Evolutionary conservation across 2,797 vertebrate species (phyloP), one percentile per base, ranked within the genome.

Genomic region (Philypnodon macrostomus): DNA sequence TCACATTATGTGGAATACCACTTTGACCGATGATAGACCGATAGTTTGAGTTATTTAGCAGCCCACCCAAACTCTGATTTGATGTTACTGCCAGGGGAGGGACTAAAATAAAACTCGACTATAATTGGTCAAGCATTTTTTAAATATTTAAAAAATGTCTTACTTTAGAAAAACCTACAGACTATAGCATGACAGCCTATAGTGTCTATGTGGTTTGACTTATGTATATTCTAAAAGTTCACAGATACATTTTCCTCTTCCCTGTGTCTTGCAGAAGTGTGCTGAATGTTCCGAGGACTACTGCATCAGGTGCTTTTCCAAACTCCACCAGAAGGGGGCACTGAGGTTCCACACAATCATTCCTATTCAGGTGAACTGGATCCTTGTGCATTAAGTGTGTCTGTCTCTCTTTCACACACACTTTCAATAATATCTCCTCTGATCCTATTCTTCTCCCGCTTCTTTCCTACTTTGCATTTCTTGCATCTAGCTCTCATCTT

Each of bases 241-340:
- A n/a, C n/a, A n/a, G 27, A 7, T 12, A 10, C 8, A 30, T 12
- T 2, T 30, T 21, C 42, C 6, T 59, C 21, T 14, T 4, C 7
- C 38, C 17, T 42, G 12, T 56, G 15, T 47, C 1, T 54, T 77
- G 46, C 35, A 94, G 91, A 81, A 85, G 59, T 94, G 92, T 67
- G 67, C 86, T 14, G 91, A 92, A 75, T 94, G 90, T 50, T 79
- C 88, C 13, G 90, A 93, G 70, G 78, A 93, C 75, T 91, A 92
- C 76, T 93, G 91, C 66, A 79, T 90, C 1, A 71, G 80, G 15
- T 94, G 92, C 58, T 94, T 92, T 81, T 73, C 86, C 59, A 92
- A 45, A 68, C 88, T 92, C 34, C 90, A 93, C 84, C 93, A 93
- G 84, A 94, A 92, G 92, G 93, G 93, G 86, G 91, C 93, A 90